These are phyloP conservation scores for Drosophila koepferae DNA, from an alignment of 2,888 invertebrate species.

Conservation along the genomic window DNA sequence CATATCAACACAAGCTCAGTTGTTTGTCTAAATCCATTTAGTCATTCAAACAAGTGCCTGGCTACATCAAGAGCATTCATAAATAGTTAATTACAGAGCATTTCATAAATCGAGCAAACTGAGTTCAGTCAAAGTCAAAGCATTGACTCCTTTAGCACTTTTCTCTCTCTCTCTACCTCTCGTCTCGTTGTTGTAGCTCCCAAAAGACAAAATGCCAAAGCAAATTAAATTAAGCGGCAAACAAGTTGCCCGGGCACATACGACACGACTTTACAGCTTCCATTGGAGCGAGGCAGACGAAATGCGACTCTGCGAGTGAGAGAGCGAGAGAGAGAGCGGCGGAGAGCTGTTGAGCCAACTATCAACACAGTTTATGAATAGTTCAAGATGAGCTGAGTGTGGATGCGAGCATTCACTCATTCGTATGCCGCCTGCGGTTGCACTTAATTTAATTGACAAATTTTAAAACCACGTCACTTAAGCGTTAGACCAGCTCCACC, in stretches of 20 bases:
- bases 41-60: slow-evolving; percentile 38
- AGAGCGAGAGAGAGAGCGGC: too few relatives aligned
- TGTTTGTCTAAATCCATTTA: slow-evolving; percentile 11
- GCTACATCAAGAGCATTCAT: slow-evolving; percentile 42
- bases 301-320: background rate
- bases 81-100: slow-evolving; percentile 77
- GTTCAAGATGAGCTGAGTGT: slow-evolving; percentile 52
- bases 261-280: slow-evolving; percentile 56
- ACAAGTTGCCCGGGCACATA: slow-evolving; percentile 76
- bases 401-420: slow-evolving; percentile 55
- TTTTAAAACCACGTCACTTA: slow-evolving; percentile 81
- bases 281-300: background rate
- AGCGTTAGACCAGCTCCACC: slow-evolving; percentile 28
- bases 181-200: slow-evolving; percentile 25
- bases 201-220: slow-evolving; percentile 67
- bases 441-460: slow-evolving; percentile 85
- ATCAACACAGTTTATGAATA: slow-evolving; percentile 79
- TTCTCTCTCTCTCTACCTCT: background rate
- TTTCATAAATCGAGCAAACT: slow-evolving; percentile 74
- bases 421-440: slow-evolving; percentile 83
- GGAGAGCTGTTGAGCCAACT: slow-evolving; percentile 52
- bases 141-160: slow-evolving; percentile 18
- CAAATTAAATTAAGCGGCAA: slow-evolving; percentile 81
- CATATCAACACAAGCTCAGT: background rate
- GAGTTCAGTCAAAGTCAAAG: slow-evolving; percentile 42